Evolutionary conservation across 2,888 invertebrate genomes (phyloP).

Genomic region (Chaetogeoica ovagalla): DNA sequence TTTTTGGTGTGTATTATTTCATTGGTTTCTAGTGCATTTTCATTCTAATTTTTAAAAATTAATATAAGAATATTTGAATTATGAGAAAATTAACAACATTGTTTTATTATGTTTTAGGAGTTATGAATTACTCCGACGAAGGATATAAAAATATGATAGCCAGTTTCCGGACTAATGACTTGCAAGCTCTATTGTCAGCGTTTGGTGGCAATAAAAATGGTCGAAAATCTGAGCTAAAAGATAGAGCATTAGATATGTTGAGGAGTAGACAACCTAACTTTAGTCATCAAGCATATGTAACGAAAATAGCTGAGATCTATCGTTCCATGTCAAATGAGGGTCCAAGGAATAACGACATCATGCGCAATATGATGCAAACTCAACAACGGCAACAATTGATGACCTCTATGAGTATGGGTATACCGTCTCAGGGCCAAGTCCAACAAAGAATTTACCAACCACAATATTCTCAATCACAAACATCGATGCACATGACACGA

Average conservation of each 20-base stretch:
- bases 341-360: not conserved
- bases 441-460: constrained; percentile 3
- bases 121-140: constrained; percentile 13
- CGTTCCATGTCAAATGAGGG: not conserved
- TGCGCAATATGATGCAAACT: constrained; percentile 11
- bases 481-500: constrained; percentile 5
- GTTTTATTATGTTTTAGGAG: constrained; percentile 3
- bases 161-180: constrained; percentile 80
- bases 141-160: constrained; percentile 62
- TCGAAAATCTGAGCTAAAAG: constrained; percentile 77
- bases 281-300: constrained; percentile 64
- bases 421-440: not conserved
- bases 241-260: constrained; percentile 73
- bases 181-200: constrained; percentile 79
- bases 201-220: constrained; percentile 79
- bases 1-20: too few species aligned
- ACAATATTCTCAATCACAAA: constrained; percentile 22
- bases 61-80: too few species aligned
- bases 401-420: not conserved
- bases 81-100: too few species aligned
- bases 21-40: too few species aligned
- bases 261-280: constrained; percentile 68
- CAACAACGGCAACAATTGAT: constrained; percentile 20
- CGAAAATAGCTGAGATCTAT: constrained; percentile 43
- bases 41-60: too few species aligned